These are phyloP conservation scores for Cosmia pyralina DNA, from an alignment of 2,888 invertebrate genomes.

Conservation along the genomic window DNA sequence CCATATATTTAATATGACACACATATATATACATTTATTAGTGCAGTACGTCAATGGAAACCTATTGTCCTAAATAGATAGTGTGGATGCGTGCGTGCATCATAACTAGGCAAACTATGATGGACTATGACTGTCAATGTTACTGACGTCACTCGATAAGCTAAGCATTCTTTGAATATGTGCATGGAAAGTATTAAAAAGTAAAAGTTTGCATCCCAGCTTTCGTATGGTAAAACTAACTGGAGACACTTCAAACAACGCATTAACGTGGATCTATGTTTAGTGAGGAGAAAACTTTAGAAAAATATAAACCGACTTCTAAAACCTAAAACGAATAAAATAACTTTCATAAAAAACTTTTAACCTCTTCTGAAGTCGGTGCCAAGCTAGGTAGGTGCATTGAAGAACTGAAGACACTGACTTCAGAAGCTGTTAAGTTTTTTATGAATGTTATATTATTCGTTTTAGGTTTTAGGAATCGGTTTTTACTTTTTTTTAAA, in stretches of 20 bases:
- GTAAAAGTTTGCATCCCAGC: neutral
- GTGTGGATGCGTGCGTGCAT: conserved; percentile 30
- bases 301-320: too few species aligned
- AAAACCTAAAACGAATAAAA: too few species aligned
- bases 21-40: conserved; percentile 37
- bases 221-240: neutral
- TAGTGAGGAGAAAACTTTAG: neutral
- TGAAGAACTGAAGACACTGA: too few species aligned
- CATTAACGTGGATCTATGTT: neutral
- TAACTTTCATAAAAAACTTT: too few species aligned
- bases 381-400: too few species aligned
- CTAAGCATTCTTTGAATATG: conserved; percentile 18
- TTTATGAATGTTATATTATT: too few species aligned
- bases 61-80: conserved; percentile 62
- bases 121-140: conserved; percentile 41
- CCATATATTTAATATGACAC: conserved; percentile 28
- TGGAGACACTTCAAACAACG: neutral
- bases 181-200: conserved; percentile 5
- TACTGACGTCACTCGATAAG: conserved; percentile 48
- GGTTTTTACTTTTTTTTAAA: too few species aligned
- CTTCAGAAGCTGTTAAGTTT: too few species aligned
- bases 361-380: too few species aligned
- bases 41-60: conserved; percentile 44
- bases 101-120: conserved; percentile 33
- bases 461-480: too few species aligned